Base-by-base conservation (phyloP, 2,888 invertebrate genomes). In the Drosophila barbarae region DNA sequence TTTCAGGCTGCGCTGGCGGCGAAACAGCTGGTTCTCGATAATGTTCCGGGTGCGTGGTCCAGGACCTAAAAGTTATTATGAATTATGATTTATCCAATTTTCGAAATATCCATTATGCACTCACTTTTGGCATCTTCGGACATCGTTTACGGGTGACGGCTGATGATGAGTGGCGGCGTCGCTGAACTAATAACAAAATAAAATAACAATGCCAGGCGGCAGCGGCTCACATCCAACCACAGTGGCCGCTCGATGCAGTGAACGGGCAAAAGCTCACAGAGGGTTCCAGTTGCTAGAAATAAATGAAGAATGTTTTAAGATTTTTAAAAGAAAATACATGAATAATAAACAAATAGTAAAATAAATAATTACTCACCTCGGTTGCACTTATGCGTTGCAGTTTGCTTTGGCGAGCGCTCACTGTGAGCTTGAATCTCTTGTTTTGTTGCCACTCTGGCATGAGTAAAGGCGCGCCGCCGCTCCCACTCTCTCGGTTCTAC, bases 1-100 rank as follows among this genome's bases (percentile, higher is more conserved):
- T 60, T 84, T 86, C 0, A 88, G 66, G 59, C 89, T 89, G 23
- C 86, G 85, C 69, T 89, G 88, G 0, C 88, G 85, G 5, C 89
- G 87, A 61, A 88, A 89, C 30, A 87, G 66, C 63, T 83, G 87
- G 74, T 89, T 89, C 64, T 87, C 86, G 47, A 87, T 86, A 46
- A 89, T 89, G 56, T 77, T 88, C 61, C 84, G 74, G 12, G 87
- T 87, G 39, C 87, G 84, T 70, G 70, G 85, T 77, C 69, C 82
- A 84, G 69, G 32, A 61, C 57, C 34, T 56, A 28, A 23, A 3
- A 15, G 2, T 12, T 30, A 18, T 13, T 47, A 21, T 47, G 32
- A 9, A 21, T 47, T 47, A 32, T 8, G 30, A 32, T 32, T 47
- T 9, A 47, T 47, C 18, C 32, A 47, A 47, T 47, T 47, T 32